phyloP scores from a whole-genome alignment of 2,797 vertebrate genomes.

The Kryptopterus vitreolus region DNA sequence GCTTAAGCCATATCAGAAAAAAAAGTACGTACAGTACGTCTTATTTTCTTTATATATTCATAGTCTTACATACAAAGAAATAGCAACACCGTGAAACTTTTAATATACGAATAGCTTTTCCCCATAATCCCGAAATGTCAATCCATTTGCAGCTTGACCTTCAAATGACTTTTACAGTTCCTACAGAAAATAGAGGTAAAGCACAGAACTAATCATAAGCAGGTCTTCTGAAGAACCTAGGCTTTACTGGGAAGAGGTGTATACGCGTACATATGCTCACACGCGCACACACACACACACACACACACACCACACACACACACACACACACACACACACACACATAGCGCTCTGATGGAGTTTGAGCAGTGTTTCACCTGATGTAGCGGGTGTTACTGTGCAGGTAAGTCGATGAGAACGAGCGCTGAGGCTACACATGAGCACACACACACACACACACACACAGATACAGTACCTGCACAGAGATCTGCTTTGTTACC shows the following conservation, averaged over 20 bases:
- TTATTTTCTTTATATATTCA: slow-evolving; percentile 30
- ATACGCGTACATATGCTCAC: slow-evolving; percentile 47
- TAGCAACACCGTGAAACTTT: slow-evolving; percentile 54
- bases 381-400: slow-evolving; percentile 38
- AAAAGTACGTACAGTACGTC: not conserved
- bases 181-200: slow-evolving; percentile 55
- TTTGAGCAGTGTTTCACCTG: slow-evolving; percentile 7
- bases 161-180: slow-evolving; percentile 60
- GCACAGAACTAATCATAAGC: slow-evolving; percentile 45
- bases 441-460: slow-evolving; percentile 9
- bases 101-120: slow-evolving; percentile 45
- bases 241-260: slow-evolving; percentile 63
- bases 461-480: not conserved
- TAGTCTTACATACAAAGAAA: slow-evolving; percentile 60
- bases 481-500: not conserved
- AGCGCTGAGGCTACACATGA: slow-evolving; percentile 5
- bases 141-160: slow-evolving; percentile 67
- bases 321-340: slow-evolving; percentile 33
- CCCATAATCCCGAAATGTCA: slow-evolving; percentile 63
- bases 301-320: not conserved
- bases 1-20: slow-evolving; percentile 28
- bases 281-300: slow-evolving; percentile 10
- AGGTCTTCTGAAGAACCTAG: slow-evolving; percentile 24
- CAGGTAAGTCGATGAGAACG: slow-evolving; percentile 28
- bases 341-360: not conserved